phyloP scores from a whole-genome alignment of 2,113 vertebrate genomes.

The Tricholaema leucomelas region DNA sequence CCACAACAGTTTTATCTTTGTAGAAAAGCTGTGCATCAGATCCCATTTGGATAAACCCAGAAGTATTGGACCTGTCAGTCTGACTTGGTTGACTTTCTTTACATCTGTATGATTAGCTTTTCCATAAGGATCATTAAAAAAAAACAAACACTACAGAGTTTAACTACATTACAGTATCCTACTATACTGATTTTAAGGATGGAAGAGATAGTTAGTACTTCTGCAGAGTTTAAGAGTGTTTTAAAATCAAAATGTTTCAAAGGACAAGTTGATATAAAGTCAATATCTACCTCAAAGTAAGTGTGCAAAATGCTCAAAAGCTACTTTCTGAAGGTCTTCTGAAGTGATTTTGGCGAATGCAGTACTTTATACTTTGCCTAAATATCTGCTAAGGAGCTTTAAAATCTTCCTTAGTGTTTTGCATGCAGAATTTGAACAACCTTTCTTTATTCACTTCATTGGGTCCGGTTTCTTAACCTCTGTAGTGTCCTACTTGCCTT shows the following conservation, averaged over 20 bases:
- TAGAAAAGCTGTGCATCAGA: background rate
- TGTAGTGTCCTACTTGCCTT: background rate
- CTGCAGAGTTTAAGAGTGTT: background rate
- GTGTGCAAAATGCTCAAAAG: background rate
- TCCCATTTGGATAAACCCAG: background rate
- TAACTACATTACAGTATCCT: background rate
- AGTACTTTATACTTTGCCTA: background rate
- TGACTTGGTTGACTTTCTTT: background rate
- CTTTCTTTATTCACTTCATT: background rate
- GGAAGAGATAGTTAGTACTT: background rate
- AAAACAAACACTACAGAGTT: background rate
- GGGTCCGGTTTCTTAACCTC: background rate
- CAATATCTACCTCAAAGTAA: background rate
- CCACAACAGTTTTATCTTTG: too few species aligned
- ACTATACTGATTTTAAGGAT: background rate
- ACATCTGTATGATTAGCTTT: background rate
- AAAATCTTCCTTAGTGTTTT: background rate
- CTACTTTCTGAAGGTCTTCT: background rate
- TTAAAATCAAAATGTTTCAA: background rate
- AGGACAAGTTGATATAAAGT: background rate
- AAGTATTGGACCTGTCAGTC: background rate
- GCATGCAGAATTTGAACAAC: background rate
- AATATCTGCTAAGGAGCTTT: background rate
- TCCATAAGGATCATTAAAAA: background rate
- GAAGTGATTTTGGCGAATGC: background rate